Base-by-base conservation (phyloP, 2,113 vertebrate species). In the Copsychus sechellarum region DNA sequence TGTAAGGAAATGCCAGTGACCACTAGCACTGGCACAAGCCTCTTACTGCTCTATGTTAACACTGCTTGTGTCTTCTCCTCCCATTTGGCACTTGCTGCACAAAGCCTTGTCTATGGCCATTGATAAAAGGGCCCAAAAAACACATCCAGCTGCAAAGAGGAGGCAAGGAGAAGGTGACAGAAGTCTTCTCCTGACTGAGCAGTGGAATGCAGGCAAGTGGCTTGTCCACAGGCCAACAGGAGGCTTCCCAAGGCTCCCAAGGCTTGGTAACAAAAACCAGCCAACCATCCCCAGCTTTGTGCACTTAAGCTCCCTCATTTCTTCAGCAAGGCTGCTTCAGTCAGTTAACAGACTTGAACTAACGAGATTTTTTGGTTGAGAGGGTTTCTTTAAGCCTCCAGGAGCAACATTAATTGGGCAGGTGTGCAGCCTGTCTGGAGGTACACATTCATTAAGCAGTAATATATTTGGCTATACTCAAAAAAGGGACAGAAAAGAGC, bases 1-100 rank as follows among this genome's bases (percentile, higher is more conserved):
- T 47, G n/a, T 48, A 53, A 81, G 77, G 74, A 85, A 79, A 43
- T 12, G 42, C 31, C 61, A 64, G 40, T 51, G 61, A 54, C 56
- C 54, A 48, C 45, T 36, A 93, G 72, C 48, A 51, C 53, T 23
- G 34, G 45, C 50, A 77, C 36, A 53, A 53, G 54, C 28, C 50
- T 83, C 54, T 61, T 54, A 62, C 25, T 25, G 26, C 58, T 61
- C 54, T 14, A 15, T 1, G 1, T 36, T 57, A 51, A 54, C 4
- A 1, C 29, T 66, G 21, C 60, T 51, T 28, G 19, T 29, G 69
- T 40, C 66, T 51, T 56, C 77, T 56, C 23, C 18, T 7, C 33
- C 8, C 1, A 0, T 33, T 9, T 62, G 38, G 29, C 43, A 42
- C 66, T 79, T 0, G 0, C 48, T 58, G 65, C 34, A 65, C n/a